Conservation (phyloP, 2,113 vertebrate genomes). For the Oreochromis niloticus region DNA sequence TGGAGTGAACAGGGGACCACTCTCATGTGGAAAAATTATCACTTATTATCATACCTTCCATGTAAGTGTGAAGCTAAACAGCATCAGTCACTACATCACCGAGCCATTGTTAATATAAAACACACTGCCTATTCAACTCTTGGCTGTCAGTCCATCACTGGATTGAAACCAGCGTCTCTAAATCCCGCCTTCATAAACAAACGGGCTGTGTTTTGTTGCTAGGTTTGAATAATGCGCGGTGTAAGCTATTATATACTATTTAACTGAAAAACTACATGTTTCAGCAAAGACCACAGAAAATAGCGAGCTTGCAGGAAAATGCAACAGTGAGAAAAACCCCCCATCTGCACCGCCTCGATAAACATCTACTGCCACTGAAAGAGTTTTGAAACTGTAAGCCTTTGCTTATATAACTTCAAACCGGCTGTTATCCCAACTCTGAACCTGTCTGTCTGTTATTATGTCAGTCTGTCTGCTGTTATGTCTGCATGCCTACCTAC, state of each 20-base stretch:
- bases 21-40: neutral
- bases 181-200: neutral
- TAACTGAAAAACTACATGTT: neutral
- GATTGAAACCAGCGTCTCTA: neutral
- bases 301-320: neutral
- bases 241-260: neutral
- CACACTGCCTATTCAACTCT: neutral
- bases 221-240: neutral
- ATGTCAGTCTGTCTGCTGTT: neutral
- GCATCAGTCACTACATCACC: neutral
- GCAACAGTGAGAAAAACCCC: neutral
- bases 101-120: neutral
- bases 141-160: neutral
- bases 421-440: constrained; percentile 29
- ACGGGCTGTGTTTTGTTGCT: neutral
- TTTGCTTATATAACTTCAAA: constrained; percentile 41
- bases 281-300: neutral
- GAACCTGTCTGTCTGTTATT: constrained; percentile 31
- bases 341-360: neutral
- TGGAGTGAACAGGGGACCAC: neutral
- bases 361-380: constrained; percentile 31
- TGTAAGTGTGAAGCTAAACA: neutral
- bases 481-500: constrained; percentile 12
- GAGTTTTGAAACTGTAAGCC: constrained; percentile 7
- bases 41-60: neutral